phyloP scores from a whole-genome alignment of 2,797 vertebrate species.

The Mormyrops boulengeri region DNA sequence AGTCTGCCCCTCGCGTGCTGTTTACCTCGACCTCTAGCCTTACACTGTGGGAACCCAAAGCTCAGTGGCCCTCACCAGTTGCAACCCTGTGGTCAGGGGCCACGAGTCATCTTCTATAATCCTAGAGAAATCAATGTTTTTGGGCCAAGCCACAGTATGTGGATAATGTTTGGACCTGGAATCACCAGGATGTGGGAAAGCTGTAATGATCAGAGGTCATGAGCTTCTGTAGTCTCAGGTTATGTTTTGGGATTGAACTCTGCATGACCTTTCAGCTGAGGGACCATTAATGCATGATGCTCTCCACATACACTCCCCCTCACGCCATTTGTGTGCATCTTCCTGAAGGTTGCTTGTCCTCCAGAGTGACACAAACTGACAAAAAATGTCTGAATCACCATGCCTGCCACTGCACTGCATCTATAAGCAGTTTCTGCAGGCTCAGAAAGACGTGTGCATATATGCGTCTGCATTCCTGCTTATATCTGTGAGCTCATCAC shows the following conservation, averaged over 20 bases:
- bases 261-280: background rate
- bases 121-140: background rate
- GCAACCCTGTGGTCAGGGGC: background rate
- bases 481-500: background rate
- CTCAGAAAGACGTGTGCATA: background rate
- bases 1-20: background rate
- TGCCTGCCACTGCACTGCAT: background rate
- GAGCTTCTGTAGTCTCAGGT: background rate
- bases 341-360: background rate
- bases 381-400: slow-evolving; percentile 4
- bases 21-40: background rate
- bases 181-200: background rate
- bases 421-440: background rate
- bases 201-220: background rate
- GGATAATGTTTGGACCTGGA: background rate
- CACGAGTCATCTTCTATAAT: background rate
- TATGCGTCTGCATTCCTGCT: background rate
- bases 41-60: background rate
- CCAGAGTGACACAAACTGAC: background rate
- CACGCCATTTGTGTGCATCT: background rate
- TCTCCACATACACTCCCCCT: background rate
- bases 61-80: background rate
- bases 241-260: background rate
- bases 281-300: background rate
- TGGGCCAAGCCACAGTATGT: background rate